Evolutionary conservation across 2,888 invertebrate species (phyloP).

Genomic region (Hyppa rectilinea): DNA sequence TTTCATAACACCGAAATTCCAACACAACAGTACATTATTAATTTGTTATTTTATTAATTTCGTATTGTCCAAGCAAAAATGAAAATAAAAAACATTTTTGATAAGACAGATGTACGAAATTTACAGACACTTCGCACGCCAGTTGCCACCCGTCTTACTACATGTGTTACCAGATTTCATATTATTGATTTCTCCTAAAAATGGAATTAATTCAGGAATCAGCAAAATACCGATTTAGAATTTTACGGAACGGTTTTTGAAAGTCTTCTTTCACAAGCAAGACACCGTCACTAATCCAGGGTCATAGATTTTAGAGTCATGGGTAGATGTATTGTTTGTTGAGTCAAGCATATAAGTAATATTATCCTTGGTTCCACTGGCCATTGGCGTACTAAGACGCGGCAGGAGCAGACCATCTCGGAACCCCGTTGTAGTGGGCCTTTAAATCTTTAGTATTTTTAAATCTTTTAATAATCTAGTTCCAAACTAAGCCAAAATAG

Average conservation of each 20-base stretch:
- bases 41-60: slow-evolving; percentile 19
- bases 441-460: not conserved
- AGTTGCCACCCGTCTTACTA: slow-evolving; percentile 39
- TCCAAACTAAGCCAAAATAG: not conserved
- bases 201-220: not conserved
- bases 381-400: not conserved
- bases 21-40: slow-evolving; percentile 12
- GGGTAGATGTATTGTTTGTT: not conserved
- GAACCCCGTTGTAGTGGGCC: not conserved
- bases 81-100: slow-evolving; percentile 54
- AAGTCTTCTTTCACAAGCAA: not conserved
- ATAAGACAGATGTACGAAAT: slow-evolving; percentile 35
- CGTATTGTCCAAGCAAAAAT: slow-evolving; percentile 30
- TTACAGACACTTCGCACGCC: slow-evolving; percentile 36
- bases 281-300: not conserved
- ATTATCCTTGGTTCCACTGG: not conserved
- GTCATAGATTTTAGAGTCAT: not conserved
- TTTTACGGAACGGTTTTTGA: not conserved
- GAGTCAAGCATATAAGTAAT: not conserved
- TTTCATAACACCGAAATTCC: slow-evolving; percentile 33
- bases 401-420: not conserved
- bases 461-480: no score
- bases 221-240: not conserved
- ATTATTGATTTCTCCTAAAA: not conserved
- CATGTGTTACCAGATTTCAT: slow-evolving; percentile 33